Evolutionary conservation across 2,797 vertebrate genomes (phyloP), one percentile per base, ranked within the genome.

Genomic region (Vultur gryphus): DNA sequence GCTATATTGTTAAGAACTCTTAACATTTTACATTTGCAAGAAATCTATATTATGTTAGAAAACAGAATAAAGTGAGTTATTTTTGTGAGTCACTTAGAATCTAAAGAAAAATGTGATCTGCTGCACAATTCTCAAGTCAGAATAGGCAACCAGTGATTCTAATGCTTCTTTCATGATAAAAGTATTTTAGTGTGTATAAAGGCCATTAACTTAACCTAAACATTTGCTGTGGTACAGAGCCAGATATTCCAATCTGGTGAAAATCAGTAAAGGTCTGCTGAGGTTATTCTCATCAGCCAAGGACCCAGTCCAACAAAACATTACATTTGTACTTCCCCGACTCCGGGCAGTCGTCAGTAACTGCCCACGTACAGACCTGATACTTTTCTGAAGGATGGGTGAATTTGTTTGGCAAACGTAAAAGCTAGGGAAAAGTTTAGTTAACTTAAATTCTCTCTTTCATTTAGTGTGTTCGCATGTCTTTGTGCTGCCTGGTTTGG

Each of bases 401-500:
- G 72, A 87, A 48, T 72, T 89, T 92, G 51, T 84, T 75, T 91
- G 66, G 54, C 79, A 85, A 84, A 88, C 39, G 72, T 86, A 70
- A 96, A 92, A 90, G 73, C 79, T 49, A 17, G 65, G 89, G 79
- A 78, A 89, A 91, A 89, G 46, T 93, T 92, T 81, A 84, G 64
- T 89, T 87, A 51, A 78, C 80, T 93, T 49, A 62, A 77, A 85
- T 69, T 94, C 84, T 87, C 17, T 71, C 57, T 91, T 72, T 58
- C 25, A 46, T 91, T 92, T 73, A 55, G 46, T 80, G 21, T 91
- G 61, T 78, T 94, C 0, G 0, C 95, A 92, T 96, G 92, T 79
- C 89, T 96, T 96, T 86, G 69, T 81, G 79, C 82, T 95, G 92
- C 90, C 92, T 94, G 92, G 69, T 79, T 96, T 96, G 97, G 93